Percentiles rank a stretch among this genome's conserved stretches.
phyloP scores from a whole-genome alignment of 2,797 vertebrate species.

The Poecile montanus region DNA sequence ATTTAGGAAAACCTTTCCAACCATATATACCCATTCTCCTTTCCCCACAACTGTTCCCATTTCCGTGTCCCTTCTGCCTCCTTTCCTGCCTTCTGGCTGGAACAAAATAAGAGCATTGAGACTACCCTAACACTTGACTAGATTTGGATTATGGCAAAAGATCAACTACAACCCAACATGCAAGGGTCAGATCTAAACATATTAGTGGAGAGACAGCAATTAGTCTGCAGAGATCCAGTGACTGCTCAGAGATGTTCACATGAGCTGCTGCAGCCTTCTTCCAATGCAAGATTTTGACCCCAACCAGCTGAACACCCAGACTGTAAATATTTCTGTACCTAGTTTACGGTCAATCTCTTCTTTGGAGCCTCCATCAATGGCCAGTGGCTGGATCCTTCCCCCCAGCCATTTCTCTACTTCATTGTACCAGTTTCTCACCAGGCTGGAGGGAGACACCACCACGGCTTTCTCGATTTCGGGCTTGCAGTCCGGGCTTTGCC shows the following conservation, averaged over 20 bases:
- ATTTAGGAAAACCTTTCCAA: background rate
- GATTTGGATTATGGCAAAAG: background rate
- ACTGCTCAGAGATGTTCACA: background rate
- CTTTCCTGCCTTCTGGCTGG: background rate
- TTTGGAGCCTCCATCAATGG: slow-evolving; percentile 95
- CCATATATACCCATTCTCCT: background rate
- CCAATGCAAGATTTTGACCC: background rate
- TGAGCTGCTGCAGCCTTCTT: background rate
- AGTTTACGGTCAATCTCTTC: slow-evolving; percentile 89
- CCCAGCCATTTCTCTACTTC: slow-evolving; percentile 97
- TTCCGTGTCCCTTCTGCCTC: background rate
- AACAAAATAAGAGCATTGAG: background rate
- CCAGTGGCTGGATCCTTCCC: slow-evolving; percentile 87
- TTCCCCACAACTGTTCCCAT: background rate
- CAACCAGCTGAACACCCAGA: accelerated
- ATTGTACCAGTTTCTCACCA: slow-evolving; percentile 97
- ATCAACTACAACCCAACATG: background rate
- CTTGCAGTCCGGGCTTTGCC: slow-evolving; percentile 90
- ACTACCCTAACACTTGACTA: background rate
- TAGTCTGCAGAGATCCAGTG: background rate
- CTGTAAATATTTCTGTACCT: slow-evolving; percentile 74
- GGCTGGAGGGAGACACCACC: slow-evolving; percentile 95
- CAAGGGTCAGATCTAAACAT: background rate
- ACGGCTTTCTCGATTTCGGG: slow-evolving; percentile 93
- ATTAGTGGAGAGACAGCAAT: background rate